Percentiles rank a stretch among this genome's conserved stretches.
phyloP scores from a whole-genome alignment of 1,140 invertebrate genomes.

The Ostrea denselamellosa region DNA sequence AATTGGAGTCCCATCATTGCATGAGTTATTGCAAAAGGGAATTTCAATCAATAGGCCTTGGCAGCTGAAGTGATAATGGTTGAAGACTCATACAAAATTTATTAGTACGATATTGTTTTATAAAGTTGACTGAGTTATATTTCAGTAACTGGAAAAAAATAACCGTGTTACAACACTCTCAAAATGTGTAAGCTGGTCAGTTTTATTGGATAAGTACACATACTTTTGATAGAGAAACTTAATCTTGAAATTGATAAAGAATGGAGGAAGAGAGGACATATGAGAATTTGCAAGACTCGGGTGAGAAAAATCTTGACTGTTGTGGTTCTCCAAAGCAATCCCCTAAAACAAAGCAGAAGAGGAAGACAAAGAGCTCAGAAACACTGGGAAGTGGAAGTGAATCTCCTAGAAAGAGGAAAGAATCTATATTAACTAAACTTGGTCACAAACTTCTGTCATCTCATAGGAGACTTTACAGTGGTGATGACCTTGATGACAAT shows the following conservation, averaged over 20 bases:
- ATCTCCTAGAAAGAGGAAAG: not conserved
- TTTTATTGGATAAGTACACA: not conserved
- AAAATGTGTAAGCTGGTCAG: not conserved
- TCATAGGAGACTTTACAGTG: not conserved
- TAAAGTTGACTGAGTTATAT: not conserved
- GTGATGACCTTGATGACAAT: not conserved
- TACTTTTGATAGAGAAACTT: not conserved
- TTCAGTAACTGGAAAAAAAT: not conserved
- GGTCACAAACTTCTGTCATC: constrained; percentile 13
- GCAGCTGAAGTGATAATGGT: not conserved
- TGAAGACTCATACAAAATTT: constrained; percentile 20
- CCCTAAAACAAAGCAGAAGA: constrained; percentile 12
- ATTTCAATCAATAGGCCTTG: not conserved
- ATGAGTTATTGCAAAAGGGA: constrained; percentile 22
- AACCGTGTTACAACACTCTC: not conserved
- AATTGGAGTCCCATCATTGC: not conserved
- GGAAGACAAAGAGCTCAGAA: not conserved
- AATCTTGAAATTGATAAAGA: not conserved
- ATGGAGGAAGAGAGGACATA: not conserved
- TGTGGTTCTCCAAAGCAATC: constrained; percentile 8
- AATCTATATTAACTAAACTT: constrained; percentile 7
- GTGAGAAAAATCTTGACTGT: not conserved
- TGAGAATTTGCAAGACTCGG: not conserved
- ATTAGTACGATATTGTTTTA: not conserved
- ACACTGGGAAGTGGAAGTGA: not conserved